phyloP scores from a whole-genome alignment of 2,113 vertebrate species.

The Myiagra hebetior region DNA sequence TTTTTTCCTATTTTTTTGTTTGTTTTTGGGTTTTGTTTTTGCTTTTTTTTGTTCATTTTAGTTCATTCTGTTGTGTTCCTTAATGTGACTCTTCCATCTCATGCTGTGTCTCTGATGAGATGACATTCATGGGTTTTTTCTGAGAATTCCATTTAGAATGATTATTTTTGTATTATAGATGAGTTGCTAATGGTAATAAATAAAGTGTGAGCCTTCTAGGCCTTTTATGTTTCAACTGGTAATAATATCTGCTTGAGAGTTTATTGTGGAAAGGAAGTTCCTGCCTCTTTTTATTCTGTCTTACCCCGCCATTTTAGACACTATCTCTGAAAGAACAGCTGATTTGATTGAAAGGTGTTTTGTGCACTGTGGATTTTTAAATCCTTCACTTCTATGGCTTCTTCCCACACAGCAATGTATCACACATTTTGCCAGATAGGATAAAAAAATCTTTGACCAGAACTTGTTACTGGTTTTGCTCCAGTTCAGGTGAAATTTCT shows the following conservation, averaged over 20 bases:
- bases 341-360: background rate
- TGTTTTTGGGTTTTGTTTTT: accelerated
- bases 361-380: background rate
- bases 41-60: background rate
- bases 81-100: background rate
- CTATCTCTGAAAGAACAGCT: background rate
- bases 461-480: background rate
- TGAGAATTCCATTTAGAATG: background rate
- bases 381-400: background rate
- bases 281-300: background rate
- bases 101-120: background rate
- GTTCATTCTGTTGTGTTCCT: background rate
- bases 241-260: background rate
- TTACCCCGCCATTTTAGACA: background rate
- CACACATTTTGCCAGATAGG: background rate
- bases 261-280: background rate
- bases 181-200: background rate
- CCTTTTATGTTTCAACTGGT: background rate
- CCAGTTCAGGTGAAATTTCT: background rate
- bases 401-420: background rate
- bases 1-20: too few relatives aligned
- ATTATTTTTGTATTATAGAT: background rate
- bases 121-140: background rate
- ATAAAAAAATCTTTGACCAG: background rate
- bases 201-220: background rate